phyloP scores from a whole-genome alignment of 1,140 invertebrate genomes.

The Phortica variegata region DNA sequence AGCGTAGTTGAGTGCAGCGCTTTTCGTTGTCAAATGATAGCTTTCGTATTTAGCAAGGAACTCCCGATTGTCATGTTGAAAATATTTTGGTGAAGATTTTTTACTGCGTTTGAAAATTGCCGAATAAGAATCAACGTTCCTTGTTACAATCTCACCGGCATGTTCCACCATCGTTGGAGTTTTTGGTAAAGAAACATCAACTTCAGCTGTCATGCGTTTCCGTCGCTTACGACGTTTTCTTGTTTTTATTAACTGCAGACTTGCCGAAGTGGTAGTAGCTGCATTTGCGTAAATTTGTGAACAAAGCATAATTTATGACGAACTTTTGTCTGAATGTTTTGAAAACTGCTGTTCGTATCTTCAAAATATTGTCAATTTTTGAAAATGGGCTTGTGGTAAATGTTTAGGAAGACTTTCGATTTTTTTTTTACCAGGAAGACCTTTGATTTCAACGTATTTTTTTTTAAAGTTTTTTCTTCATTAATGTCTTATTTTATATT shows the following conservation, averaged over 20 bases:
- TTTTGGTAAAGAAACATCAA: constrained; percentile 8
- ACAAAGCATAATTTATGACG: constrained; percentile 27
- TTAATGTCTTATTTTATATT: background rate
- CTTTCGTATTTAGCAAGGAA: constrained; percentile 42
- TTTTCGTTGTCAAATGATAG: constrained; percentile 32
- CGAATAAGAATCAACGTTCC: background rate
- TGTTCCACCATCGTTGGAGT: background rate
- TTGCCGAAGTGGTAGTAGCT: constrained; percentile 19
- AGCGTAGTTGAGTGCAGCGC: constrained; percentile 42
- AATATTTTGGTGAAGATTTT: constrained; percentile 43
- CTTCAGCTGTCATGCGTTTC: constrained; percentile 39
- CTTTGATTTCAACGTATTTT: constrained; percentile 1
- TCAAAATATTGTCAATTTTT: background rate
- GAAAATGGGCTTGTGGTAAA: too few relatives aligned
- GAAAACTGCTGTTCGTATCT: background rate
- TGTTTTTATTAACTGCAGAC: constrained; percentile 29
- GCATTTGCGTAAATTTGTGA: constrained; percentile 42
- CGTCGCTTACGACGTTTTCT: constrained; percentile 48
- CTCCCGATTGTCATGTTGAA: constrained; percentile 49
- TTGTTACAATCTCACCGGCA: background rate
- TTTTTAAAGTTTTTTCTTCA: background rate
- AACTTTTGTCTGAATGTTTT: background rate
- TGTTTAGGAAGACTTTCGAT: constrained; percentile 29
- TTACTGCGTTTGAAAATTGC: constrained; percentile 10
- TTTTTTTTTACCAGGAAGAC: constrained; percentile 7